Conservation (phyloP, 2,888 invertebrate genomes). For the Halictus ligatus region DNA sequence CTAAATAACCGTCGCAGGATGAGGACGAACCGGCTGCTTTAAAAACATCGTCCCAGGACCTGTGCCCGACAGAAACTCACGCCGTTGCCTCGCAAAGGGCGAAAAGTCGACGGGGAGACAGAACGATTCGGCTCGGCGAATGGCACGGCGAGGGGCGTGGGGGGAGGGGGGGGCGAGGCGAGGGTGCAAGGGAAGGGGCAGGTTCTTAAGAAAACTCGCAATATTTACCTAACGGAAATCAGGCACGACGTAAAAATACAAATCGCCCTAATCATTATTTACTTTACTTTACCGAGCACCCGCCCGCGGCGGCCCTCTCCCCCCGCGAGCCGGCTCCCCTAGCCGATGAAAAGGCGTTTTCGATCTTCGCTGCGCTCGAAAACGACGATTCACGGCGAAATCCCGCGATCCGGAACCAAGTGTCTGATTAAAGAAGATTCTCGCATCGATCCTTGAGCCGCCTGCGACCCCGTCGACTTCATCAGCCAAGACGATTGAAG, state of each 20-base stretch:
- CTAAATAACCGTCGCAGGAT: constrained; percentile 16
- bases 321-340: constrained; percentile 49
- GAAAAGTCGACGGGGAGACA: constrained; percentile 55
- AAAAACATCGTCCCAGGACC: constrained; percentile 30
- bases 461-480: constrained; percentile 63
- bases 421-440: constrained; percentile 74
- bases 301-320: constrained; percentile 56
- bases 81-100: constrained; percentile 29
- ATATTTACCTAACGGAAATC: constrained; percentile 82
- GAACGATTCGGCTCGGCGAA: constrained; percentile 51
- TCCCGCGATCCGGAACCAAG: constrained; percentile 17
- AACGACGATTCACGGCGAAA: constrained; percentile 63
- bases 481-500: constrained; percentile 50
- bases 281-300: constrained; percentile 76
- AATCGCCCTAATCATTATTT: constrained; percentile 83
- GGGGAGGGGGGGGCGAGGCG: background rate
- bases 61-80: constrained; percentile 33
- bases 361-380: constrained; percentile 66
- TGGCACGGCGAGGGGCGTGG: background rate
- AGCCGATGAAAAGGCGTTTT: constrained; percentile 65
- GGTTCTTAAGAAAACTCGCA: constrained; percentile 81
- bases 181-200: constrained; percentile 48
- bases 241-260: constrained; percentile 82
- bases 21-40: background rate
- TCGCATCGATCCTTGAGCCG: constrained; percentile 54